Evolutionary conservation across 1,140 invertebrate genomes (phyloP).

Genomic region (Drosophila takahashii): DNA sequence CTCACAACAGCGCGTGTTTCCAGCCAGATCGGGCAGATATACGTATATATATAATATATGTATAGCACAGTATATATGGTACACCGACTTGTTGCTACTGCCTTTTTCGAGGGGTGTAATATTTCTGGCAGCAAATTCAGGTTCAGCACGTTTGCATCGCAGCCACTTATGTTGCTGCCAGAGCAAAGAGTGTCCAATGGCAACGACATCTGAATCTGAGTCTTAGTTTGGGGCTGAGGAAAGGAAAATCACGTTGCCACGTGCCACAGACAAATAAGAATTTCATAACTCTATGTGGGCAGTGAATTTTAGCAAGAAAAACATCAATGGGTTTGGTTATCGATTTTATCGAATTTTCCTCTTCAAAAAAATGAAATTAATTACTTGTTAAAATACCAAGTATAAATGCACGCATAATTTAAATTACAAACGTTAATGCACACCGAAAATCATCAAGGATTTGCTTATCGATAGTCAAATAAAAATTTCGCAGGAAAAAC

Average conservation of each 20-base stretch:
- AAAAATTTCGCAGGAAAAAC: too few species aligned
- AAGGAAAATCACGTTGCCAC: constrained; percentile 41
- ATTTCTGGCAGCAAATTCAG: constrained; percentile 19
- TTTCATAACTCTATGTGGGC: neutral
- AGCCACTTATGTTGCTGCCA: neutral
- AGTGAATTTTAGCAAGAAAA: too few species aligned
- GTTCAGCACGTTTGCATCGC: constrained; percentile 32
- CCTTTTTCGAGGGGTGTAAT: neutral
- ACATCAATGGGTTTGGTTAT: neutral
- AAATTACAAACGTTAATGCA: too few species aligned
- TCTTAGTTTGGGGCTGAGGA: neutral
- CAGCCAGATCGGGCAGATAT: constrained; percentile 12
- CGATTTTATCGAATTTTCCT: neutral
- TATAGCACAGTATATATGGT: neutral
- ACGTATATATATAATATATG: constrained; percentile 7
- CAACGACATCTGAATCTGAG: constrained; percentile 1
- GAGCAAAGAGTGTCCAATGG: neutral
- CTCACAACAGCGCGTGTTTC: constrained; percentile 39
- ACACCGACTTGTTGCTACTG: constrained; percentile 13
- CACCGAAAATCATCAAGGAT: too few species aligned
- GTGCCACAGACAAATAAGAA: constrained; percentile 35
- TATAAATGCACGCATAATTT: too few species aligned
- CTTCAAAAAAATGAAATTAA: too few species aligned
- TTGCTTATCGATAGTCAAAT: too few species aligned
- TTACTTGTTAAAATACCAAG: too few species aligned